Conservation (phyloP, 2,113 vertebrate genomes). For the Muntiacus muntjak region DNA sequence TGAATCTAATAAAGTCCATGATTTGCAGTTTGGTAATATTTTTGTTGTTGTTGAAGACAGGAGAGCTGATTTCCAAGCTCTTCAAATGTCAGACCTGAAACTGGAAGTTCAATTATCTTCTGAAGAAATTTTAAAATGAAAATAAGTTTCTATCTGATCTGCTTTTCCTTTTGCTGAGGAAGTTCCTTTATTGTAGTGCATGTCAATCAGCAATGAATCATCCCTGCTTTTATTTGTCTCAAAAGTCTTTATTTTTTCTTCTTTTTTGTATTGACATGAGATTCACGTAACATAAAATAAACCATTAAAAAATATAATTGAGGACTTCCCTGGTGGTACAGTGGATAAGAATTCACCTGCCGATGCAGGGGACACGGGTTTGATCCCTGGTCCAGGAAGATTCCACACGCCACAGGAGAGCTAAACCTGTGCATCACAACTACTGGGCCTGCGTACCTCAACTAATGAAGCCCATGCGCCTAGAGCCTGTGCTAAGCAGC, state of each 20-base stretch:
- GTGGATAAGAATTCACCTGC: not conserved
- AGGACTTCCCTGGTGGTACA: not conserved
- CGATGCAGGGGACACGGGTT: not conserved
- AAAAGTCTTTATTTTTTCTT: not conserved
- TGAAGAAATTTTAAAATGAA: not conserved
- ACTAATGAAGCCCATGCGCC: not conserved
- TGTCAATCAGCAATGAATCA: not conserved
- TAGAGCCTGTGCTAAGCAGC: not conserved
- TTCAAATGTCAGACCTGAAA: not conserved
- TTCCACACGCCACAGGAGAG: not conserved
- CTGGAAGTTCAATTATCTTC: not conserved
- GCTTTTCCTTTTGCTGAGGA: not conserved
- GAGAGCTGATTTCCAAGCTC: not conserved
- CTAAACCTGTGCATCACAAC: not conserved
- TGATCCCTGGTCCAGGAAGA: not conserved
- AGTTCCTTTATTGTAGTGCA: not conserved
- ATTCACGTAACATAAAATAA: not conserved
- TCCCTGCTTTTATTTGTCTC: not conserved
- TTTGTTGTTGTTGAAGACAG: not conserved
- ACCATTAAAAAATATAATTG: not conserved
- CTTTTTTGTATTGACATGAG: not conserved
- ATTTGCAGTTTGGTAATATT: not conserved
- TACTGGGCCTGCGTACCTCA: not conserved
- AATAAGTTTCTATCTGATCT: not conserved
- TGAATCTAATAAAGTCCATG: not conserved